Percentiles rank a stretch among this genome's conserved stretches.
phyloP scores from a whole-genome alignment of 2,113 vertebrate species.

The Gymnogyps californianus region DNA sequence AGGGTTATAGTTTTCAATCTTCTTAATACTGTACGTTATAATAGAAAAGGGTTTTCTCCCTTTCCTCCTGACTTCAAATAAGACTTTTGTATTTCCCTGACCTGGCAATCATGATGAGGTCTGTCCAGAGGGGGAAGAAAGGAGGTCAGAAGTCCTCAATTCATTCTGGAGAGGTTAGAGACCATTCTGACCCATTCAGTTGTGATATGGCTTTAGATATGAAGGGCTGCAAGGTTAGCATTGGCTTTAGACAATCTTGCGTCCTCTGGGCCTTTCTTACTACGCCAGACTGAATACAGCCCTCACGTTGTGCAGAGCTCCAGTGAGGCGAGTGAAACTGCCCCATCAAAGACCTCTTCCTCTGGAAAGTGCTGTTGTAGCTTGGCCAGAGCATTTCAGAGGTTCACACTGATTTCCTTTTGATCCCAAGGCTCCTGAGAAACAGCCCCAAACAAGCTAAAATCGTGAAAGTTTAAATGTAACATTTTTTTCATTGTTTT shows the following conservation, averaged over 20 bases:
- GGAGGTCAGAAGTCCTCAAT: neutral
- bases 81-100: neutral
- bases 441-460: neutral
- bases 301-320: fast-evolving
- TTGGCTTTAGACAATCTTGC: neutral
- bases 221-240: neutral
- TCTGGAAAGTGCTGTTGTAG: neutral
- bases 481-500: neutral
- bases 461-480: neutral
- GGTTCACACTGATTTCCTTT: neutral
- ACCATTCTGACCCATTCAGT: neutral
- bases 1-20: slow-evolving; percentile 14
- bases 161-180: neutral
- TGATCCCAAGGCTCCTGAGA: neutral
- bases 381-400: neutral
- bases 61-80: neutral
- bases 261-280: neutral
- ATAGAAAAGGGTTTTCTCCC: neutral
- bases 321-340: fast-evolving
- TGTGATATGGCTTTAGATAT: neutral
- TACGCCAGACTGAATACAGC: neutral
- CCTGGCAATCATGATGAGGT: neutral
- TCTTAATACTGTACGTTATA: neutral
- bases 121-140: neutral
- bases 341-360: neutral